Base-by-base conservation (phyloP, 2,797 vertebrate species). In the Chaunax sp. region DNA sequence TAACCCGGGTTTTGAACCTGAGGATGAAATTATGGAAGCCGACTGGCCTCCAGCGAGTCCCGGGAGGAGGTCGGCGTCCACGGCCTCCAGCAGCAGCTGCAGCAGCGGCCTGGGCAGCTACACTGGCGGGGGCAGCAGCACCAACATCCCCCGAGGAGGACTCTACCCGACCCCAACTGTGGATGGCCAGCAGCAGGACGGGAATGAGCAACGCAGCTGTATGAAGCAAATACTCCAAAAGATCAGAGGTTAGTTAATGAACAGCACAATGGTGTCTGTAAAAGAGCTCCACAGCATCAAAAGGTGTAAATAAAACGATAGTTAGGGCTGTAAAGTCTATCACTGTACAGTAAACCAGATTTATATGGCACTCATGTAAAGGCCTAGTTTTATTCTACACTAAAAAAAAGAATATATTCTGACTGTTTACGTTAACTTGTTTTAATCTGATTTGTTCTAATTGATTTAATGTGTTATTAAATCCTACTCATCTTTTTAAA, bases 1-100 rank as follows among this genome's bases (percentile, higher is more conserved):
- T 20, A 99, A 99, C 89, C 96, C 97, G 0, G 96, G 95, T 1
- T 99, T 98, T 51, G 97, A 99, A 75, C 93, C 96, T 0, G 97
- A 97, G 84, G 97, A 98, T 11, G 96, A 96, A 40, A 93, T 96
- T 76, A 92, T 97, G 91, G 94, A 96, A 80, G 94, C 95, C 40
- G 96, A 96, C 93, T 97, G 97, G 96, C 94, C 95, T 62, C 93
- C 94, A 0, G 95, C 94, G 82, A 92, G 96, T 69, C 93, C 89
- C 26, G 94, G 93, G 52, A 90, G 89, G 75, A 92, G 79, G 77
- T 95, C 87, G 14, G 92, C 84, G 49, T 95, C 94, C 82, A 93
- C 92, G 80, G 87, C 89, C 72, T 93, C 93, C 28, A 92, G 92
- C 88, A 87, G 88, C 72, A 89, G 91, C 84, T 86, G 90, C 78